Conservation (phyloP, 2,888 invertebrate species). For the Perizoma affinitatum region DNA sequence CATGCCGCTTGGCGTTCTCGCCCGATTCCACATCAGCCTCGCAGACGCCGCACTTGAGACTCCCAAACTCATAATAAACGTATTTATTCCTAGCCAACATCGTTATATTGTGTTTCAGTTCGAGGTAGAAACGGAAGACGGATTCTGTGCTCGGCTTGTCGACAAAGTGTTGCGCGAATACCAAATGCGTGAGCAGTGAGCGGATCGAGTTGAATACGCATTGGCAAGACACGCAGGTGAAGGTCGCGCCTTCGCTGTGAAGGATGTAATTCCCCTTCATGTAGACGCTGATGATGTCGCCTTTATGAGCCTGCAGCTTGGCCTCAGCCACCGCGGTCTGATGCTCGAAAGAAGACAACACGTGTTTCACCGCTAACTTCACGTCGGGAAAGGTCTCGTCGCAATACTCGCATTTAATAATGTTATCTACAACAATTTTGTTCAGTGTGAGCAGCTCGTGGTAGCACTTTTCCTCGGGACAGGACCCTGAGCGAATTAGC, state of each 20-base stretch:
- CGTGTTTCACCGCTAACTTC: conserved; percentile 59
- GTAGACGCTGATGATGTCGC: conserved; percentile 74
- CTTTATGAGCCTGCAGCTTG: conserved; percentile 55
- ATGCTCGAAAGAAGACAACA: conserved; percentile 62
- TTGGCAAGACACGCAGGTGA: conserved; percentile 63
- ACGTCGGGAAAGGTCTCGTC: conserved; percentile 54
- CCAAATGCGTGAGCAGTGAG: conserved; percentile 66
- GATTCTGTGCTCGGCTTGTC: conserved; percentile 64
- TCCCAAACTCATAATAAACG: conserved; percentile 70
- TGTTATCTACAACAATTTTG: conserved; percentile 49
- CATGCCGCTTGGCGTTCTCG: conserved; percentile 75
- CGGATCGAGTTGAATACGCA: conserved; percentile 70
- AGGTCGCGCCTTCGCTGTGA: conserved; percentile 67
- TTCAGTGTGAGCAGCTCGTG: conserved; percentile 53
- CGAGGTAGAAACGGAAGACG: conserved; percentile 75
- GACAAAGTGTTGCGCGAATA: conserved; percentile 69
- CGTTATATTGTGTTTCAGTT: conserved; percentile 73
- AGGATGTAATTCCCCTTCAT: conserved; percentile 72
- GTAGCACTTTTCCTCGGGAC: conserved; percentile 6
- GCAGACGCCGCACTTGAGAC: conserved; percentile 72
- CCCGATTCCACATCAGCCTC: conserved; percentile 65
- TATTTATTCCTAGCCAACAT: conserved; percentile 75
- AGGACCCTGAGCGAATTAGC: conserved; percentile 5
- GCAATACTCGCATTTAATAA: conserved; percentile 61
- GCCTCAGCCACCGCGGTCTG: conserved; percentile 59